Evolutionary conservation across 2,888 invertebrate species (phyloP), one percentile per base, ranked within the genome.

Genomic region (Entomobrya proxima): DNA sequence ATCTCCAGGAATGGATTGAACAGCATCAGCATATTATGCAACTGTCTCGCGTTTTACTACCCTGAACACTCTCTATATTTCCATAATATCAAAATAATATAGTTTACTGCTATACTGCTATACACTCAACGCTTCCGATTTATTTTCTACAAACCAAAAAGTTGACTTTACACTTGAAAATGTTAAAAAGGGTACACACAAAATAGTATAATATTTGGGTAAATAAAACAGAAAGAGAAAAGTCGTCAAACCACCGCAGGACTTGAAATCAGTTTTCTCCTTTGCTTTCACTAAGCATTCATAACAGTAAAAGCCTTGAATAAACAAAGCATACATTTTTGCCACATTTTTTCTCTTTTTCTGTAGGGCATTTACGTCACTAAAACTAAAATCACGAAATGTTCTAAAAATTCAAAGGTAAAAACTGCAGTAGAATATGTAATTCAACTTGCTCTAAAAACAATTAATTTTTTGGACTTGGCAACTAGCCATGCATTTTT

Each of bases 11-110:
- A 58, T 30, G 11, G 18, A 30, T 74, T 47, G 44, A 50, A 32
- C 5, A 58, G 47, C 74, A 74, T n/a, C n/a, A n/a, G n/a, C n/a
- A n/a, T n/a, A n/a, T 50, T 74, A 74, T 74, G 74, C 74, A 74
- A 74, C 74, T 74, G 47, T 47, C 50, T 74, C 50, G n/a, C n/a
- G n/a, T 44, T 44, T 44, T n/a, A 5, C 44, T 44, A 13, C 44
- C 11, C 44, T 2, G 13, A n/a, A 15, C 15, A 15, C 44, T 2
- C n/a, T 44, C 2, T 50, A 11, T 50, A 6, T 7, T 13, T 50
- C 18, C 50, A 13, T 50, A 50, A n/a, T n/a, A n/a, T n/a, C n/a
- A n/a, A 50, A 50, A 50, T 50, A 50, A 50, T 50, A 50, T 18
- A 58, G 30, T 58, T 32, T 52, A 7, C 18, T 58, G n/a, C n/a